Evolutionary conservation across 2,888 invertebrate species (phyloP), one percentile per base, ranked within the genome.

Genomic region (Drosophila mimica): DNA sequence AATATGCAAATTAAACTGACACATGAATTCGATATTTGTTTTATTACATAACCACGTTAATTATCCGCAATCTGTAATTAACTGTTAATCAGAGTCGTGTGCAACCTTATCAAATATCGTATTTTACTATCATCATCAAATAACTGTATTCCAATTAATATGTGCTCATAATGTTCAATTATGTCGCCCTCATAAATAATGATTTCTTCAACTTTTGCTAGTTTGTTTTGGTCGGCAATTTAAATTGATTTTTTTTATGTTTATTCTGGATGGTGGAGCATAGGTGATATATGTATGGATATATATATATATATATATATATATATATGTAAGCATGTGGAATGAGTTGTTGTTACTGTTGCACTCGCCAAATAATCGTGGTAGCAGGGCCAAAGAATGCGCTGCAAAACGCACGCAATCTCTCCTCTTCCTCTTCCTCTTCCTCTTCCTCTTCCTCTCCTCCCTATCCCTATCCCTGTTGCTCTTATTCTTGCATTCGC

Each of bases 161-260:
- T 15, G 28, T 28, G 25, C 11, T 8, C 34, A 25, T 34, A 58
- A 34, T 49, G 28, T 54, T 57, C 60, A 74, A 66, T 74, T 61
- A 51, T 52, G 46, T 57, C 34, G 63, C 38, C 46, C 49, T 30
- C 59, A 62, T 62, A 38, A 51, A 38, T 31, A 43, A 60, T 28
- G 20, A 43, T 51, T 43, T 52, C 52, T 65, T 60, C 46, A 51
- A 33, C n/a, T 73, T 53, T 65, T 40, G 51, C 9, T 51, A 51
- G 15, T 59, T 71, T 71, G 68, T 61, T 80, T 76, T 82, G 79
- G 40, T 74, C 65, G 63, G 63, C 76, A 76, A 76, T 76, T 83
- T 71, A 76, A 83, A 86, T 83, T 86, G 86, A 86, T 83, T 83
- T 83, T 82, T 72, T 65, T 65, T 57, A n/a, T n/a, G n/a, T 53